These are phyloP conservation scores for Mustela lutreola DNA, from an alignment of 2,113 vertebrate genomes.

Conservation along the genomic window DNA sequence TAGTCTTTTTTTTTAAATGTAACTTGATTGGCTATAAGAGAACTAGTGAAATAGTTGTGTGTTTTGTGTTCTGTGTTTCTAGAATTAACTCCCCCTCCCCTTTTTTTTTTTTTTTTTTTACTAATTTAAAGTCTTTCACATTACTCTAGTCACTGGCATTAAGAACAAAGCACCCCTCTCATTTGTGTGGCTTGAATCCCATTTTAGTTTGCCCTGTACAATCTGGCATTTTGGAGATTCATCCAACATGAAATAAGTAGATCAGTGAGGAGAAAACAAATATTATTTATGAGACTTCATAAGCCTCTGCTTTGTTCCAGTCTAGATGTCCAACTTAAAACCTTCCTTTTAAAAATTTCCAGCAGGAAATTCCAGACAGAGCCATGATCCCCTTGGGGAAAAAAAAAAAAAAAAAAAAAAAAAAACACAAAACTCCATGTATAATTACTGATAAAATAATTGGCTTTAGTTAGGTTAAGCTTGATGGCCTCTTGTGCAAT, in stretches of 20 bases:
- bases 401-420: too few species aligned
- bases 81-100: not conserved
- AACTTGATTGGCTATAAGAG: not conserved
- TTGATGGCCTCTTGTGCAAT: slow-evolving; percentile 61
- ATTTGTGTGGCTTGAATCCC: not conserved
- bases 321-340: not conserved
- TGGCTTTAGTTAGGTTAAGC: slow-evolving; percentile 56
- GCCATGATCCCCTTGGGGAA: slow-evolving; percentile 5
- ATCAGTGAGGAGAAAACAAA: not conserved
- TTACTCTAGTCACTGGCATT: not conserved
- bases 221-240: not conserved
- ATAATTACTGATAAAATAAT: slow-evolving; percentile 68
- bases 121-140: not conserved
- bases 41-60: not conserved
- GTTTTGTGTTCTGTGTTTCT: not conserved
- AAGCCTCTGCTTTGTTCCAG: slow-evolving; percentile 32
- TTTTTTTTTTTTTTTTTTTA: not conserved
- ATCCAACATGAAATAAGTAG: slow-evolving; percentile 10
- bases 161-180: not conserved
- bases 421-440: not conserved
- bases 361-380: slow-evolving; percentile 72
- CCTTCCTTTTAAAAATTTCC: slow-evolving; percentile 35
- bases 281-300: not conserved
- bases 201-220: not conserved
- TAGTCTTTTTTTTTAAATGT: not conserved